phyloP scores from a whole-genome alignment of 1,140 invertebrate species.

The Scaptodrosophila lebanonensis region DNA sequence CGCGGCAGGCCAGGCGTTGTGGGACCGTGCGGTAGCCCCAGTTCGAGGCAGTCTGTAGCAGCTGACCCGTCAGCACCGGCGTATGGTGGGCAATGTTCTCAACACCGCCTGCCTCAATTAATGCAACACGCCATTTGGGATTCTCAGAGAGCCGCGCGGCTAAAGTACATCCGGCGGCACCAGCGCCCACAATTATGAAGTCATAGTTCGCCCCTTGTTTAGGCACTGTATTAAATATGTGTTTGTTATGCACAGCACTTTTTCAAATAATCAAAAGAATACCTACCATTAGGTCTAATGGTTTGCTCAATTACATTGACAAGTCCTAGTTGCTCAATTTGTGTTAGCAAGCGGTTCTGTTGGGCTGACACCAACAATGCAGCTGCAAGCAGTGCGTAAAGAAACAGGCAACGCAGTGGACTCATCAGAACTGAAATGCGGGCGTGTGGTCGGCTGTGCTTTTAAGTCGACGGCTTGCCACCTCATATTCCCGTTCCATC shows the following conservation, averaged over 20 bases:
- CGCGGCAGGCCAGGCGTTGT: slow-evolving; percentile 81
- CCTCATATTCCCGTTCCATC: no score
- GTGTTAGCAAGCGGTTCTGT: slow-evolving; percentile 28
- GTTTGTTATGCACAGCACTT: not conserved
- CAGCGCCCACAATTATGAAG: slow-evolving; percentile 93
- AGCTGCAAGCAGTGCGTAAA: not conserved
- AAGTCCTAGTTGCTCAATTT: slow-evolving; percentile 47
- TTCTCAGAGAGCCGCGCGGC: slow-evolving; percentile 84
- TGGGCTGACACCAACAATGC: not conserved
- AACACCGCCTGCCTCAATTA: slow-evolving; percentile 83
- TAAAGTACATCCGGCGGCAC: slow-evolving; percentile 88
- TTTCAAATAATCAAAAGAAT: not conserved
- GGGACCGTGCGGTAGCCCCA: slow-evolving; percentile 84
- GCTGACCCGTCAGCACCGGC: slow-evolving; percentile 80
- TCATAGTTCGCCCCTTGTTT: slow-evolving; percentile 80
- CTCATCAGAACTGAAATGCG: no score
- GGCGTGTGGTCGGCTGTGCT: not conserved
- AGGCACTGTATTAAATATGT: slow-evolving; percentile 38
- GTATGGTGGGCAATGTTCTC: slow-evolving; percentile 84
- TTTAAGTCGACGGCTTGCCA: slow-evolving; percentile 16
- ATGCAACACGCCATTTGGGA: slow-evolving; percentile 78
- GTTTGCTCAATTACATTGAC: slow-evolving; percentile 45
- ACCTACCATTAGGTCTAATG: slow-evolving; percentile 44
- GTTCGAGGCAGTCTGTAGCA: slow-evolving; percentile 80
- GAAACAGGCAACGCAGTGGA: not conserved